Conservation (phyloP, 2,888 invertebrate species). For the Leptopterna dolabrata region DNA sequence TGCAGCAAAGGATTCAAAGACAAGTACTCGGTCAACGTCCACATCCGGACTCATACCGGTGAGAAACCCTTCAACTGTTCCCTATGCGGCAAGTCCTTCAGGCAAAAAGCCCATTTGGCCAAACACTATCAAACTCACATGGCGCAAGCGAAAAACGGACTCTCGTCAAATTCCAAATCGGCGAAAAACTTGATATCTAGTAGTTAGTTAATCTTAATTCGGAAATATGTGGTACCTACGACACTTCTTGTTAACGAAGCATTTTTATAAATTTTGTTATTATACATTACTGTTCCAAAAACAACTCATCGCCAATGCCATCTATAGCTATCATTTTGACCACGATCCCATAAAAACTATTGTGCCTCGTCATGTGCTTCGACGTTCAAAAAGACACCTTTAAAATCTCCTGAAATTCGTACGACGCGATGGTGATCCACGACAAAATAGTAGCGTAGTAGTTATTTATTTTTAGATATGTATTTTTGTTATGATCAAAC, state of each 20-base stretch:
- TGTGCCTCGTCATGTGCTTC: not conserved
- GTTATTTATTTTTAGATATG: not conserved
- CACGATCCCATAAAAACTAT: not conserved
- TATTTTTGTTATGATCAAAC: slow-evolving; percentile 25
- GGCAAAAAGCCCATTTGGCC: slow-evolving; percentile 91
- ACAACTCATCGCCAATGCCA: not conserved
- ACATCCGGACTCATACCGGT: slow-evolving; percentile 96
- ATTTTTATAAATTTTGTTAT: not conserved
- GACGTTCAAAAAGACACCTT: not conserved
- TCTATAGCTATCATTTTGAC: not conserved
- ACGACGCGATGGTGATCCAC: not conserved
- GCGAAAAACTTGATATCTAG: slow-evolving; percentile 58
- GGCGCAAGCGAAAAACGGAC: slow-evolving; percentile 71
- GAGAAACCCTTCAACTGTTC: slow-evolving; percentile 97
- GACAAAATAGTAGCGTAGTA: slow-evolving; percentile 4
- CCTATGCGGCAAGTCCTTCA: slow-evolving; percentile 91
- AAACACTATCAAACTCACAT: slow-evolving; percentile 95
- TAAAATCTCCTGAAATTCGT: not conserved
- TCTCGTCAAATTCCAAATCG: slow-evolving; percentile 54
- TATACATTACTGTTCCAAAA: not conserved
- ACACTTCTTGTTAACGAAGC: not conserved
- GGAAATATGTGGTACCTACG: not conserved
- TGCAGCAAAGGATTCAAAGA: slow-evolving; percentile 95
- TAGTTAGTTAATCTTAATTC: slow-evolving; percentile 50
- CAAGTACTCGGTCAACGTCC: slow-evolving; percentile 97